Evolutionary conservation across 1,140 invertebrate genomes (phyloP).

Genomic region (Aporrectodea caliginosa): DNA sequence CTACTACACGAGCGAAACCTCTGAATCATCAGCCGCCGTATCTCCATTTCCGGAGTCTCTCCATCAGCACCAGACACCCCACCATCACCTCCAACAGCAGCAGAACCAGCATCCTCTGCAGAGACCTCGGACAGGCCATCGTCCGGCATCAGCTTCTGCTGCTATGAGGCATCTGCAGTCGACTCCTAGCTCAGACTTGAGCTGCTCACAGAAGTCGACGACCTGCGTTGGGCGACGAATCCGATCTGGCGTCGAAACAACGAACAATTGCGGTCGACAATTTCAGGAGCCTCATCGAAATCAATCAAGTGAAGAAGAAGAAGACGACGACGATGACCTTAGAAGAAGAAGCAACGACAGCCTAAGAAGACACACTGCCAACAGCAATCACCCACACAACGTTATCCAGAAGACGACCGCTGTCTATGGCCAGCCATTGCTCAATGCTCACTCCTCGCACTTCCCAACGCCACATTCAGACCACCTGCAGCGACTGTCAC

Average conservation of each 20-base stretch:
- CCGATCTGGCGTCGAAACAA: too few relatives aligned
- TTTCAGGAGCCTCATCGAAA: too few relatives aligned
- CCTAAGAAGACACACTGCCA: too few relatives aligned
- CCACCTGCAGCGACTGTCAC: constrained; percentile 1
- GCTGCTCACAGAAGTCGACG: not conserved
- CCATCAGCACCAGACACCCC: constrained; percentile 25
- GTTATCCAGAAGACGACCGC: too few relatives aligned
- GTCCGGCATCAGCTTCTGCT: constrained; percentile 32
- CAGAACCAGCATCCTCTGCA: constrained; percentile 33
- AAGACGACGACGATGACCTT: too few relatives aligned
- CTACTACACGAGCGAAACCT: constrained; percentile 37
- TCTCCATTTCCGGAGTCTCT: not conserved
- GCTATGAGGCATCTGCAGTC: not conserved
- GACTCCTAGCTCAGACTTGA: not conserved
- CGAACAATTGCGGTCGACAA: too few relatives aligned
- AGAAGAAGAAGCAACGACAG: too few relatives aligned
- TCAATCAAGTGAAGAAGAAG: too few relatives aligned
- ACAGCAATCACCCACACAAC: not conserved
- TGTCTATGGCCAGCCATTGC: not conserved
- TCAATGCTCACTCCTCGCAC: not conserved
- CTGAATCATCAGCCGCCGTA: constrained; percentile 9
- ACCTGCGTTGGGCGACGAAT: too few relatives aligned
- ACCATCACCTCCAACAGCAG: constrained; percentile 37
- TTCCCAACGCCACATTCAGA: not conserved
- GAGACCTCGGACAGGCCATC: constrained; percentile 43